Conservation (phyloP, 2,797 vertebrate genomes). For the Myioborus miniatus region DNA sequence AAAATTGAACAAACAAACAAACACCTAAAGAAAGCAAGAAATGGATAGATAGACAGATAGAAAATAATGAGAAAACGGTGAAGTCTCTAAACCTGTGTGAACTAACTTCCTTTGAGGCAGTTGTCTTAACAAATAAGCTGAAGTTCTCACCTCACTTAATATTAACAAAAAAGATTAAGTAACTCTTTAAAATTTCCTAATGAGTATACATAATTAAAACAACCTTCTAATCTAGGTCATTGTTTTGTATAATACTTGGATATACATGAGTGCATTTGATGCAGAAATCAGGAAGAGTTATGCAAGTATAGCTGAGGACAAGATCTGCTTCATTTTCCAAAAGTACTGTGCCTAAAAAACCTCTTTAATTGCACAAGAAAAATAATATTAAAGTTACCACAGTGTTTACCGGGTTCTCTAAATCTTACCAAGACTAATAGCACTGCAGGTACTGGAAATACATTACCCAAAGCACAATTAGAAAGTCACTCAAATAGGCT, state of each 20-base stretch:
- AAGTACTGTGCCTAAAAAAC: not conserved
- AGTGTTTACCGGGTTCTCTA: not conserved
- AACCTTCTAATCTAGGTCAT: conserved; percentile 37
- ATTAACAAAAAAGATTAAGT: not conserved
- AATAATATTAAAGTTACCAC: not conserved
- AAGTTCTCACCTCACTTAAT: not conserved
- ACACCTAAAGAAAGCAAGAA: not conserved
- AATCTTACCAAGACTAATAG: not conserved
- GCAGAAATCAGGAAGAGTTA: not conserved
- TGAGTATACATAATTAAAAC: not conserved
- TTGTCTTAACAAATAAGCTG: not conserved
- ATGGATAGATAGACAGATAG: not conserved
- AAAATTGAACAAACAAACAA: not conserved
- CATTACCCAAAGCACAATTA: not conserved
- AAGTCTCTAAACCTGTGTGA: not conserved
- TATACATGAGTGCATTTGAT: not conserved
- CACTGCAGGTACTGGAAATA: not conserved
- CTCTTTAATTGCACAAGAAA: not conserved
- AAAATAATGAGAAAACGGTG: not conserved
- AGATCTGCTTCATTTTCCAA: not conserved
- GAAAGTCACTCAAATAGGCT: not conserved
- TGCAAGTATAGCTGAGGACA: not conserved
- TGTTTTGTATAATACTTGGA: not conserved
- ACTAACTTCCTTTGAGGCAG: not conserved
- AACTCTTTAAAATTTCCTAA: not conserved